Base-by-base conservation (phyloP, 2,888 invertebrate genomes). In the Scelioninae gen. 2 region DNA sequence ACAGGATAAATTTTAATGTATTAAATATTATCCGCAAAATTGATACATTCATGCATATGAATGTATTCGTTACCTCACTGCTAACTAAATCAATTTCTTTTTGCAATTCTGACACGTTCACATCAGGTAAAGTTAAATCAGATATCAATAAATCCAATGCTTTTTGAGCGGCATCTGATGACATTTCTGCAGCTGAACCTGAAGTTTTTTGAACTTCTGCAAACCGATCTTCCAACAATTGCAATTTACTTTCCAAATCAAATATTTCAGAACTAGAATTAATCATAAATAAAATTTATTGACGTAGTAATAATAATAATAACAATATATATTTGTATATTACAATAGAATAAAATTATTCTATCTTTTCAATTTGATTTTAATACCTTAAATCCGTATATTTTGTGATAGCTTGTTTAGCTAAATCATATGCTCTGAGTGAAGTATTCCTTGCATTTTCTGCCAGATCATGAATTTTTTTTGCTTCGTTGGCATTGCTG, bases 381-480 rank as follows among this genome's bases (percentile, higher is more conserved):
- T 25, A 6, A 10, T 16, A 91, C 91, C 90, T 91, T 37, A 93
- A 92, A 82, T 92, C 92, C 37, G 91, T 90, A 80, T 94, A 93
- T 79, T 92, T 90, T 11, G 90, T 91, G 45, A 94, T 91, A 0
- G 94, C 92, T 76, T 93, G 93, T 80, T 92, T 93, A 0, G 95
- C 96, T 46, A 94, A 87, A 76, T 92, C 90, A 78, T 94, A 92
- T 0, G 96, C 96, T 76, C 92, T 91, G 5, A 90, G 88, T 0
- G 97, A 96, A 0, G 93, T 93, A 80, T 95, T 94, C 76, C 92
- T 91, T 0, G 96, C 96, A 78, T 93, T 91, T 77, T 93, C 91
- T 0, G 95, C 94, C 45, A 93, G 89, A 41, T 90, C 89, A 75
- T 91, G 90, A 76, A 96, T 93, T 78, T 91, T 90, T 71, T 91